Evolutionary conservation across 2,797 vertebrate species (phyloP), one percentile per base, ranked within the genome.

Genomic region (Anableps anableps): DNA sequence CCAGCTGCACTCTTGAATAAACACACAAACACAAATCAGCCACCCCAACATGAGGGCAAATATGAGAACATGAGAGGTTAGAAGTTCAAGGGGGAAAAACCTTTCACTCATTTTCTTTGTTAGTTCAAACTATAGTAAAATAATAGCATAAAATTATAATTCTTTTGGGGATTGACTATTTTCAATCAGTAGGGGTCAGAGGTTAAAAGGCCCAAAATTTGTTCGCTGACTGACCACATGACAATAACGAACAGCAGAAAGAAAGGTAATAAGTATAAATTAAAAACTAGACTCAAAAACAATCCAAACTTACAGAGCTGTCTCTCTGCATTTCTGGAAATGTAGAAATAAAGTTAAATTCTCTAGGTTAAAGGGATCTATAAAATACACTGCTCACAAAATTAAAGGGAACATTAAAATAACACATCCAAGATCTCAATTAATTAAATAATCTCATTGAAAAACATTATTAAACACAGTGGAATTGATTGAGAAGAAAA

Each of bases 71-170:
- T 3, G 16, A 11, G 23, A 86, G 89, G 91, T 94, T 91, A 92
- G 75, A 73, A 83, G 92, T 90, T 93, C 89, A 93, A 0, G n/a
- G 74, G 47, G 21, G 82, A 75, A 77, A 81, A 85, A 83, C 75
- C 74, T 55, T 85, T 80, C 80, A 91, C 80, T 89, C 80, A 83
- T 85, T 31, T 1, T 0, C 68, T 21, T 29, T n/a, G 5, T 17
- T 41, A 4, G 43, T 58, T 86, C 83, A 82, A 89, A 85, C 70
- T 75, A 66, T 74, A 66, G 38, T 11, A 78, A n/a, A 48, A 47
- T 60, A 62, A 77, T 48, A 76, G 74, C 70, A 26, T 75, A 74
- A 73, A 53, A 58, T 60, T 14, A 21, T 7, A 7, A 23, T 26
- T 34, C 23, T 48, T 36, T 29, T 43, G 41, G 26, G 68, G 68